phyloP scores from a whole-genome alignment of 1,140 invertebrate species.

The Cydia fagiglandana region DNA sequence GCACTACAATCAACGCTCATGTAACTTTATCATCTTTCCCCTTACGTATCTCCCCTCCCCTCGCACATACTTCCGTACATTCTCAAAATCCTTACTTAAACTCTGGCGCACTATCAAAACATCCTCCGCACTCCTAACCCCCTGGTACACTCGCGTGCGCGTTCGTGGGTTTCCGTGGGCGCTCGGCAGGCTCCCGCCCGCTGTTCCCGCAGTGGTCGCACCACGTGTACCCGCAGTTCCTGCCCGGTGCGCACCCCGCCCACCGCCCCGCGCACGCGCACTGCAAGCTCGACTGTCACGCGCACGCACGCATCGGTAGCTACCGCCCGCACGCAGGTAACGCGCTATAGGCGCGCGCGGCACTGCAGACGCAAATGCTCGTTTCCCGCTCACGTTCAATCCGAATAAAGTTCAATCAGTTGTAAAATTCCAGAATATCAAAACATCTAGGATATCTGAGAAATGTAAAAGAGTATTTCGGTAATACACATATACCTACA shows the following conservation, averaged over 20 bases:
- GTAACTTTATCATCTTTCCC: not conserved
- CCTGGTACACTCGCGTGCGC: conserved; percentile 31
- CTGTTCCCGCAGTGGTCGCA: conserved; percentile 95
- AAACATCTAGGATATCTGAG: too few species aligned
- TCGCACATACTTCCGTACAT: conserved; percentile 12
- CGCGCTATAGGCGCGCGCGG: conserved; percentile 43
- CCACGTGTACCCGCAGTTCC: conserved; percentile 94
- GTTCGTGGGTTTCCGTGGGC: conserved; percentile 21
- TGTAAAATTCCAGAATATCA: too few species aligned
- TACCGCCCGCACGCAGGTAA: conserved; percentile 80
- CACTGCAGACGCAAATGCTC: conserved; percentile 33
- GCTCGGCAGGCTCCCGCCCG: conserved; percentile 80
- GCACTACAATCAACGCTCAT: not conserved
- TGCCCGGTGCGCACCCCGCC: conserved; percentile 90
- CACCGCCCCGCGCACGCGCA: conserved; percentile 79
- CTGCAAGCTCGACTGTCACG: conserved; percentile 78
- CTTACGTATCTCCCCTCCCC: not conserved
- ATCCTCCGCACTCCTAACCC: conserved; percentile 23
- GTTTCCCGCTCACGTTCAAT: conserved; percentile 22
- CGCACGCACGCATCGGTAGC: conserved; percentile 76
- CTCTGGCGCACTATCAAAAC: not conserved
- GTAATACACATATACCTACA: too few species aligned
- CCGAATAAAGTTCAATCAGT: too few species aligned
- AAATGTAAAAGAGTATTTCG: too few species aligned
- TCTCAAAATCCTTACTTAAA: not conserved